These are phyloP conservation scores for Mechanitis mazaeus DNA, from an alignment of 2,888 invertebrate genomes.

Conservation along the genomic window DNA sequence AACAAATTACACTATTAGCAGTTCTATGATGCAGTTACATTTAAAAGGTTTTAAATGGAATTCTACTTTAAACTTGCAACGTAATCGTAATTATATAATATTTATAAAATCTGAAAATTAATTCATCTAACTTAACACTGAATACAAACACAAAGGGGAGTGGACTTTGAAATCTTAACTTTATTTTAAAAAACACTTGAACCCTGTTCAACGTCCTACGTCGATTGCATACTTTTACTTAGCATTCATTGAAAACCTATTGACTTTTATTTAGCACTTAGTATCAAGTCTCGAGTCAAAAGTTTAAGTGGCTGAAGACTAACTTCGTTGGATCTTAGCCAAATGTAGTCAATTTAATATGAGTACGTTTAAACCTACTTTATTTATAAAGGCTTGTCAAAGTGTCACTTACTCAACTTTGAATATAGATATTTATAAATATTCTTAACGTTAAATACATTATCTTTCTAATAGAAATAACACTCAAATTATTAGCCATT, in stretches of 20 bases:
- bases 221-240: slow-evolving; percentile 22
- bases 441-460: too few relatives aligned
- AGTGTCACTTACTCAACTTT: too few relatives aligned
- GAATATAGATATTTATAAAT: too few relatives aligned
- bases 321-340: slow-evolving; percentile 12
- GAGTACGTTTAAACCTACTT: too few relatives aligned
- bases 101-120: slow-evolving; percentile 11
- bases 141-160: slow-evolving; percentile 24
- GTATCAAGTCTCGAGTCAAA: slow-evolving; percentile 22
- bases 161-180: slow-evolving; percentile 21
- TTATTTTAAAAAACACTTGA: slow-evolving; percentile 19
- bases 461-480: neutral
- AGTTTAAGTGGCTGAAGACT: slow-evolving; percentile 27
- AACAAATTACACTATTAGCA: too few relatives aligned
- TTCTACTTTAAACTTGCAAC: neutral
- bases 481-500: slow-evolving; percentile 1
- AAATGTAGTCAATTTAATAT: slow-evolving; percentile 1
- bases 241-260: slow-evolving; percentile 24
- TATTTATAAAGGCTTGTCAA: too few relatives aligned
- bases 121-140: slow-evolving; percentile 24
- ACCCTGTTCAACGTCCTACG: slow-evolving; percentile 21
- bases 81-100: too few relatives aligned
- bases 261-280: slow-evolving; percentile 25
- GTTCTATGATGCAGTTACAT: too few relatives aligned
- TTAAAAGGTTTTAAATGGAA: slow-evolving; percentile 1